Percentiles rank a stretch among this genome's conserved stretches.
Evolutionary conservation across 2,888 invertebrate species (phyloP).

Genomic region (Xanthia icteritia): DNA sequence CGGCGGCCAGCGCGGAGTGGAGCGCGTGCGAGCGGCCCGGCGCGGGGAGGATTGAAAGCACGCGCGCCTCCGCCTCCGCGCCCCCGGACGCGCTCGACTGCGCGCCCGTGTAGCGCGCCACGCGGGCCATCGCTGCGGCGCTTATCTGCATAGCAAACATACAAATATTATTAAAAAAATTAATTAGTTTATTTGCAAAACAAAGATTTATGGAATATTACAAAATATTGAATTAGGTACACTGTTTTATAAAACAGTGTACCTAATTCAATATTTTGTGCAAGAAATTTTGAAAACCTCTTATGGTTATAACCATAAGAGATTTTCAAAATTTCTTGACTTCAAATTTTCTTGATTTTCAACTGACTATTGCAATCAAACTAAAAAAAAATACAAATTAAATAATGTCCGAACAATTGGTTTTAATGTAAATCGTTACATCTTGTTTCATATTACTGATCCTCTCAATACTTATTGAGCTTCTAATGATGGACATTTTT

Average conservation of each 20-base stretch:
- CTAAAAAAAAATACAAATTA: neutral
- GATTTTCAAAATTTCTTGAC: too few species aligned
- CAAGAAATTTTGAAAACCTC: too few species aligned
- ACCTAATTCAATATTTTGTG: neutral
- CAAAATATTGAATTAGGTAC: neutral
- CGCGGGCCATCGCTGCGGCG: constrained; percentile 84
- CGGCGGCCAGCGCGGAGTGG: constrained; percentile 77
- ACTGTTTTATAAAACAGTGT: too few species aligned
- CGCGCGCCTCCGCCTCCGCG: constrained; percentile 63
- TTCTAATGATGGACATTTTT: neutral
- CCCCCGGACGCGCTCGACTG: constrained; percentile 31
- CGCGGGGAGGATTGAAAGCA: constrained; percentile 72
- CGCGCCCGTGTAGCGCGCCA: constrained; percentile 85
- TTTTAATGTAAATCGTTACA: neutral
- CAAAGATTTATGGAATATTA: neutral
- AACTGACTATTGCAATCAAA: too few species aligned
- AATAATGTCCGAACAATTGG: neutral
- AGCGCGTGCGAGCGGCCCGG: constrained; percentile 73
- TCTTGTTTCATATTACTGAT: neutral
- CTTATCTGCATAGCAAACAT: constrained; percentile 71
- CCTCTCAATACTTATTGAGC: neutral
- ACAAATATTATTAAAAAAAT: neutral
- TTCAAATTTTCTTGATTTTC: too few species aligned
- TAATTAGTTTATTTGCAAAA: neutral
- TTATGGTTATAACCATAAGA: too few species aligned